Evolutionary conservation across 2,888 invertebrate genomes (phyloP).

Genomic region (Coelinius sp.): DNA sequence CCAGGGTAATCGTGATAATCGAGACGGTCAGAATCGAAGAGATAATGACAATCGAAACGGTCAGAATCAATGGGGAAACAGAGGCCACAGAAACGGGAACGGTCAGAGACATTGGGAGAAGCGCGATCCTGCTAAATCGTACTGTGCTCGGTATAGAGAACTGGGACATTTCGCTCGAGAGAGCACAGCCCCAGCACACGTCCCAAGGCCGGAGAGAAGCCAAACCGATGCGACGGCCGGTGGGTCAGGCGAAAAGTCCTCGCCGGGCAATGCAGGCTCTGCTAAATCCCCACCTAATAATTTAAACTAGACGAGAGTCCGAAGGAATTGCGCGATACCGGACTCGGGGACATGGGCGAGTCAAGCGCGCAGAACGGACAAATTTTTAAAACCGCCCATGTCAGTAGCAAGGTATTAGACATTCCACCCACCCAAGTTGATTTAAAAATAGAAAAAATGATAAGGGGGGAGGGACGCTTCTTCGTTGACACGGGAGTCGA

Average conservation of each 20-base stretch:
- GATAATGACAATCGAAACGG: too few species aligned
- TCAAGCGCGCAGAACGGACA: background rate
- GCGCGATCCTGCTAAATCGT: background rate
- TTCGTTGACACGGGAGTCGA: background rate
- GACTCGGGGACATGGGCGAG: background rate
- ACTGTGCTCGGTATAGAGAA: background rate
- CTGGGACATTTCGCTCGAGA: background rate
- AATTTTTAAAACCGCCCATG: background rate
- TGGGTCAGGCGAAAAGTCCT: background rate
- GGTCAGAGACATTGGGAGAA: too few species aligned
- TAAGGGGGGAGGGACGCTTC: background rate
- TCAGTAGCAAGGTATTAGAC: background rate
- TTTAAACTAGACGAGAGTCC: background rate
- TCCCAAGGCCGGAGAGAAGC: background rate
- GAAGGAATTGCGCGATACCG: background rate
- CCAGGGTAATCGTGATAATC: background rate
- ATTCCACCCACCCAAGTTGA: background rate
- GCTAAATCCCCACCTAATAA: background rate
- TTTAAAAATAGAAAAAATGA: background rate
- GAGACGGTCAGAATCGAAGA: background rate
- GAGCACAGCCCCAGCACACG: background rate
- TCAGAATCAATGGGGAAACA: too few species aligned
- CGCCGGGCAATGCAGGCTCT: background rate
- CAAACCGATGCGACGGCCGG: background rate
- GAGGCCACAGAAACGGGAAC: too few species aligned